phyloP scores from a whole-genome alignment of 1,140 invertebrate species.

The Leptopilina boulardi region DNA sequence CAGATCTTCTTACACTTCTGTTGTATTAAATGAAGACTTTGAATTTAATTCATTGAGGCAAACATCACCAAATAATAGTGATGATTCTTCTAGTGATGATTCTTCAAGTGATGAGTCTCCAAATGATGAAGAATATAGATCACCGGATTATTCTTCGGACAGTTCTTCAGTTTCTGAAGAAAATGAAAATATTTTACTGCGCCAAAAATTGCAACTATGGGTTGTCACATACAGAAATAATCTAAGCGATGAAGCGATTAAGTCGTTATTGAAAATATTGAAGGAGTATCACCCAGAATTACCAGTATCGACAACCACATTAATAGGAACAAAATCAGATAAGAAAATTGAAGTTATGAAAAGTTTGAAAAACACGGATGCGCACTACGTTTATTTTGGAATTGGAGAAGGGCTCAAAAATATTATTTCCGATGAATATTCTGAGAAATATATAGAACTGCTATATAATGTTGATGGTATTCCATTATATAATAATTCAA shows the following conservation, averaged over 20 bases:
- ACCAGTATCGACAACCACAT: not conserved
- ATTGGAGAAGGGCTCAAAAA: constrained; percentile 26
- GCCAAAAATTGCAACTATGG: constrained; percentile 2
- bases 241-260: not conserved
- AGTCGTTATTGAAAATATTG: not conserved
- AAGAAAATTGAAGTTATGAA: not conserved
- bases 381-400: constrained; percentile 35
- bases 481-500: not conserved
- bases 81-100: too few relatives aligned
- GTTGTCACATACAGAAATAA: not conserved
- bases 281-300: not conserved
- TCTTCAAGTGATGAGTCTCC: too few relatives aligned
- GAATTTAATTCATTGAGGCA: too few relatives aligned
- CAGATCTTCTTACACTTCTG: too few relatives aligned
- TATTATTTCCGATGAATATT: not conserved
- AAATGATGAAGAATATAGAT: too few relatives aligned
- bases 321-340: not conserved
- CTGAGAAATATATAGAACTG: not conserved
- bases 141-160: not conserved
- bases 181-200: not conserved
- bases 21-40: too few relatives aligned
- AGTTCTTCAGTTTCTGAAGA: not conserved
- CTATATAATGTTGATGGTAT: not conserved
- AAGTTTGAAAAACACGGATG: not conserved
- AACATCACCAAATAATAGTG: too few relatives aligned